Percentiles rank a stretch among this genome's conserved stretches.
Evolutionary conservation across 2,888 invertebrate species (phyloP).

Genomic region (Laothoe populi): DNA sequence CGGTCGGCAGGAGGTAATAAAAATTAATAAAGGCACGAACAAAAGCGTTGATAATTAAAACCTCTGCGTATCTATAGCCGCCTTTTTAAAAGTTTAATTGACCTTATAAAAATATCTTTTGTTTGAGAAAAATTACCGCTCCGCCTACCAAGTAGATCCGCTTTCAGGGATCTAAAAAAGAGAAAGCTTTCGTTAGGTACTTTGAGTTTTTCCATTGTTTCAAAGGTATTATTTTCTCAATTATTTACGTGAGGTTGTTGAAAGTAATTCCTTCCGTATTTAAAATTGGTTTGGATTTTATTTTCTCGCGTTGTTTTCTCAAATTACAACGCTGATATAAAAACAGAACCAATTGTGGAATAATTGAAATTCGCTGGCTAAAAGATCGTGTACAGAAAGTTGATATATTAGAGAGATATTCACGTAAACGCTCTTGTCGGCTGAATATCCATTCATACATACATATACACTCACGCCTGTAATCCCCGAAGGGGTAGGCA

Average conservation of each 20-base stretch:
- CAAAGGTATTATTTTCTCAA: slow-evolving; percentile 56
- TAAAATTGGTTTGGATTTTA: slow-evolving; percentile 1
- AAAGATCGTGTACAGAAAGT: too few species aligned
- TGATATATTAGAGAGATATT: not conserved
- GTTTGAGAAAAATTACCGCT: slow-evolving; percentile 52
- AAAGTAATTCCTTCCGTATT: slow-evolving; percentile 40
- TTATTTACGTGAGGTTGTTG: slow-evolving; percentile 47
- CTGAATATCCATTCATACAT: not conserved
- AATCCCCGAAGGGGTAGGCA: too few species aligned
- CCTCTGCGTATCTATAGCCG: slow-evolving; percentile 46
- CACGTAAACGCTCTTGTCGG: not conserved
- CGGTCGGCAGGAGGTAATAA: slow-evolving; percentile 28
- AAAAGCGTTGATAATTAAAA: slow-evolving; percentile 39
- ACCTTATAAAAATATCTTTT: slow-evolving; percentile 69
- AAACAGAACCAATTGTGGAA: too few species aligned
- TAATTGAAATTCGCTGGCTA: too few species aligned
- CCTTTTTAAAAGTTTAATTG: slow-evolving; percentile 64
- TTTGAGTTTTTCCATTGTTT: slow-evolving; percentile 54
- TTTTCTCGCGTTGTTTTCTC: not conserved
- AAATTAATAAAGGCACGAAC: slow-evolving; percentile 18
- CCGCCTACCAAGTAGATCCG: slow-evolving; percentile 43
- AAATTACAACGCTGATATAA: not conserved
- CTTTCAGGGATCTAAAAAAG: slow-evolving; percentile 38
- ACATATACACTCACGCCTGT: too few species aligned
- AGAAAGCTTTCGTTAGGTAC: slow-evolving; percentile 44